Percentiles rank a stretch among this genome's conserved stretches.
phyloP scores from a whole-genome alignment of 2,113 vertebrate genomes.

The Ginglymostoma cirratum region DNA sequence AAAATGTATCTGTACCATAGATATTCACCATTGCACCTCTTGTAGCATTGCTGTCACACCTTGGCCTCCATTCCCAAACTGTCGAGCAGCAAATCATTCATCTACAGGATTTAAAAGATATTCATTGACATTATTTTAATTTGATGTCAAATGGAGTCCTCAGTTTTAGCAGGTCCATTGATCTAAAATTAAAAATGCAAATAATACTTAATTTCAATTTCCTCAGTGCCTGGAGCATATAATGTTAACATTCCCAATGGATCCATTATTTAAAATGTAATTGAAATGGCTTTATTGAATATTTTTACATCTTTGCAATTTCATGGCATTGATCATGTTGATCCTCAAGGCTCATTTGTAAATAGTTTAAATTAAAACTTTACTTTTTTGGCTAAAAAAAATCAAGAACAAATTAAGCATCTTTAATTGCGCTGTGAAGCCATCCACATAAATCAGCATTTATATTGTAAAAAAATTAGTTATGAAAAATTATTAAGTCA shows the following conservation, averaged over 20 bases:
- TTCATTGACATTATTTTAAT: not conserved
- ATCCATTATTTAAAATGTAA: not conserved
- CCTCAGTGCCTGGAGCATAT: not conserved
- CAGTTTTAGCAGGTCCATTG: not conserved
- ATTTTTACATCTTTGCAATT: not conserved
- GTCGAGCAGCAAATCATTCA: not conserved
- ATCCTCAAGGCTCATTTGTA: not conserved
- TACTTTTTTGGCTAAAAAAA: too few relatives aligned
- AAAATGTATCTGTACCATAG: not conserved
- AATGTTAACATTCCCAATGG: conserved; percentile 13
- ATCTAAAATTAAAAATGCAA: conserved; percentile 18
- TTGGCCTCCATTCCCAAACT: not conserved
- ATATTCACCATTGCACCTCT: not conserved
- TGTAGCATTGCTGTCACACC: not conserved
- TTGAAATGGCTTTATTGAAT: not conserved
- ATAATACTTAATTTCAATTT: conserved; percentile 22
- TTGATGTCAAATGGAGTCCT: not conserved
- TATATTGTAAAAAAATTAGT: not conserved
- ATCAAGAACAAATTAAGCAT: not conserved
- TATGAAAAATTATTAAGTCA: not conserved
- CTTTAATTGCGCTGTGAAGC: not conserved
- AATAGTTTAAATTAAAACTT: not conserved
- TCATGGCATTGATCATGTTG: not conserved
- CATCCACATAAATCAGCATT: not conserved
- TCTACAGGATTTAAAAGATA: not conserved